These are phyloP conservation scores for Zapus hudsonius DNA, from an alignment of 2,113 vertebrate genomes.

Conservation along the genomic window DNA sequence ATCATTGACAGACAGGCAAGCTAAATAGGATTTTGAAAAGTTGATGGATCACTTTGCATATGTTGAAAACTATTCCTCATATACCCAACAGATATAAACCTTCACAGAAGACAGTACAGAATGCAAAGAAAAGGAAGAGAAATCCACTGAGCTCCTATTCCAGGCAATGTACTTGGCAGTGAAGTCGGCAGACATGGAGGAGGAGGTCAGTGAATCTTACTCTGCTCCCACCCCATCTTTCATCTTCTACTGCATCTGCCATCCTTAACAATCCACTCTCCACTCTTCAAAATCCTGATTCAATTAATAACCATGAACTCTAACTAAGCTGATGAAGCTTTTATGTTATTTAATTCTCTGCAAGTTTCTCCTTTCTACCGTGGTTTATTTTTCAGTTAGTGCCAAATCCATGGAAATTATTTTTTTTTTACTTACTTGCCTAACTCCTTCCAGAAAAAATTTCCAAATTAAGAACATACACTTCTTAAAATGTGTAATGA, in stretches of 20 bases:
- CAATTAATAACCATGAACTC: background rate
- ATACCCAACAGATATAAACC: background rate
- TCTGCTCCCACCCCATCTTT: background rate
- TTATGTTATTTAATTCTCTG: background rate
- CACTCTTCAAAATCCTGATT: background rate
- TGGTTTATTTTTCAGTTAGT: background rate
- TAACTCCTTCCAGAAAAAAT: slow-evolving; percentile 8
- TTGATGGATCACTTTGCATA: background rate
- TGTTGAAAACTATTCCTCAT: background rate
- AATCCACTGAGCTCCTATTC: background rate
- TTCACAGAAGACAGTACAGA: slow-evolving; percentile 24
- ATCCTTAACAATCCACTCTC: background rate
- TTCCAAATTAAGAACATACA: slow-evolving; percentile 26
- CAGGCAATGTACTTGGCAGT: background rate
- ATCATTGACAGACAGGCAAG: background rate
- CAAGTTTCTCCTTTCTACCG: background rate
- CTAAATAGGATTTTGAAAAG: background rate
- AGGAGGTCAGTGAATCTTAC: background rate
- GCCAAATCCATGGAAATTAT: background rate
- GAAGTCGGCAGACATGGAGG: background rate
- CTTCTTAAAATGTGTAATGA: background rate
- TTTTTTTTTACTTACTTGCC: background rate
- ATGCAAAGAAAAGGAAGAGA: background rate
- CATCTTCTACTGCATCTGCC: background rate
- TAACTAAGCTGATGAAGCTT: background rate